Conservation (phyloP, 2,888 invertebrate species). For the Phania funesta region DNA sequence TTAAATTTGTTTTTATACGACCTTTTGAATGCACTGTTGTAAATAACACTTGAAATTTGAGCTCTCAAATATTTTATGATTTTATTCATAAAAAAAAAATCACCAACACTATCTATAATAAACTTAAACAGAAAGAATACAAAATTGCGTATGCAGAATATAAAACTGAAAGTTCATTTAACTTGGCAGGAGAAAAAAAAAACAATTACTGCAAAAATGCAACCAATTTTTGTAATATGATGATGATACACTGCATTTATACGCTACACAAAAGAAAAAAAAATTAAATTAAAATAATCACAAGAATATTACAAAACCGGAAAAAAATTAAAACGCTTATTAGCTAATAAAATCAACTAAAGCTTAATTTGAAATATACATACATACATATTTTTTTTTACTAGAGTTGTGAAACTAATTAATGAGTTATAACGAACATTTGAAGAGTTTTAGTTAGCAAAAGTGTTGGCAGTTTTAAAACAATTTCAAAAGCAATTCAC, state of each 20-base stretch:
- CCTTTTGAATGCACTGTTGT: slow-evolving; percentile 33
- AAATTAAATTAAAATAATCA: neutral
- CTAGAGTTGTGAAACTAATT: no score
- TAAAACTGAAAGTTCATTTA: slow-evolving; percentile 36
- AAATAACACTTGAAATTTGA: slow-evolving; percentile 50
- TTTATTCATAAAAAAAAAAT: slow-evolving; percentile 35
- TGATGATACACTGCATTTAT: slow-evolving; percentile 48
- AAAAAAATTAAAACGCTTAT: slow-evolving; percentile 59
- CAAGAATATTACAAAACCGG: slow-evolving; percentile 3
- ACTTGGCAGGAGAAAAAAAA: slow-evolving; percentile 18
- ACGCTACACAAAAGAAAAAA: neutral
- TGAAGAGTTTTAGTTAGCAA: no score
- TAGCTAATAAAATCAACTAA: slow-evolving; percentile 45
- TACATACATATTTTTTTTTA: no score
- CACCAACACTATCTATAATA: slow-evolving; percentile 19
- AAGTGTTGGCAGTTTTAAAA: neutral
- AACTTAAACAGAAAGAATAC: slow-evolving; percentile 12
- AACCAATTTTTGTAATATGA: slow-evolving; percentile 59
- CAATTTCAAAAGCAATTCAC: neutral
- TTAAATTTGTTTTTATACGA: neutral
- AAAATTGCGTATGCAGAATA: slow-evolving; percentile 18
- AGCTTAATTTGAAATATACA: slow-evolving; percentile 29
- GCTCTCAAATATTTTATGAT: slow-evolving; percentile 64
- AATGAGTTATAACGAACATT: no score
- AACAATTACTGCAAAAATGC: slow-evolving; percentile 8